phyloP scores from a whole-genome alignment of 2,797 vertebrate genomes.

The Sparus aurata region DNA sequence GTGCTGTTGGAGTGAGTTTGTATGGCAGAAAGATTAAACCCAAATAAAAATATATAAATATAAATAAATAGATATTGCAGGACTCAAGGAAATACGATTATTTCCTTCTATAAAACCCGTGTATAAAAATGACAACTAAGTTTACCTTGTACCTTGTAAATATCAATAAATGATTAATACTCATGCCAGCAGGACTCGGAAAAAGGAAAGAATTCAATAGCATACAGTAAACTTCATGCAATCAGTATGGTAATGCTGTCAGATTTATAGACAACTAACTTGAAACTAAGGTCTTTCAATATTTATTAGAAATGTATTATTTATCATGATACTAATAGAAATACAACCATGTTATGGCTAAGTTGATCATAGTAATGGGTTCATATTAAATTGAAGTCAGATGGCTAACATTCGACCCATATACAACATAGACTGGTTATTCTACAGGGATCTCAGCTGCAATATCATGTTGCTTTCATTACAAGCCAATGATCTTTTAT shows the following conservation, averaged over 20 bases:
- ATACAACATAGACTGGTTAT: slow-evolving; percentile 1
- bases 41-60: too few species aligned
- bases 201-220: background rate
- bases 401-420: background rate
- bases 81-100: too few species aligned
- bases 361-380: background rate
- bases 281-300: background rate
- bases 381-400: background rate
- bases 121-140: too few species aligned
- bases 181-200: background rate
- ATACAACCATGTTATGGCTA: background rate
- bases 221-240: background rate
- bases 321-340: background rate
- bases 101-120: too few species aligned
- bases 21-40: background rate
- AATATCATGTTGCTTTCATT: slow-evolving; percentile 19
- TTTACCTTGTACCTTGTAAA: too few species aligned
- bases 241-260: background rate
- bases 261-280: background rate
- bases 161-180: background rate
- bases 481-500: slow-evolving; percentile 10
- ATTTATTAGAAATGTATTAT: background rate
- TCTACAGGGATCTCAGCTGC: slow-evolving; percentile 2
- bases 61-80: too few species aligned
- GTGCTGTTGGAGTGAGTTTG: too few species aligned